Conservation (phyloP, 35 echinoderm and acorn worm genomes). For the Ptychodera flava region DNA sequence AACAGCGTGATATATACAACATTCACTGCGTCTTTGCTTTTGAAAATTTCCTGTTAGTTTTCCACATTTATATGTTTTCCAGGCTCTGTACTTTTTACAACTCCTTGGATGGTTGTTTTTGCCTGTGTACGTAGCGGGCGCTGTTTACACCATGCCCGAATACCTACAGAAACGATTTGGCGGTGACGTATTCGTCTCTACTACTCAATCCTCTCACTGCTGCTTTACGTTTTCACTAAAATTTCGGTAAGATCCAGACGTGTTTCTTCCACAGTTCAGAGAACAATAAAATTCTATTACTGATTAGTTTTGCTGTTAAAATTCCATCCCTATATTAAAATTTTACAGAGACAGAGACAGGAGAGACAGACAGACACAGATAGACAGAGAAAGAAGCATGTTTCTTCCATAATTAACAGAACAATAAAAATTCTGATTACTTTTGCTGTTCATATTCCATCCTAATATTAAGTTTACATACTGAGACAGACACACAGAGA, state of each 20-base stretch:
- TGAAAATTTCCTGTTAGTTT: no score
- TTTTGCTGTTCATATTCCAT: no score
- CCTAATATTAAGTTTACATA: no score
- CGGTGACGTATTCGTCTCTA: constrained; percentile 78
- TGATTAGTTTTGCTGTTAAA: background rate
- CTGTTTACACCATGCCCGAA: constrained; percentile 92
- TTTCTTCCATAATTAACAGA: no score
- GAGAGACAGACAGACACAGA: background rate
- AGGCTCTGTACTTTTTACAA: constrained; percentile 78
- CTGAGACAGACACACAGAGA: no score
- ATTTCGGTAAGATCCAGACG: constrained; percentile 71
- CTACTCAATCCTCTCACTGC: constrained; percentile 61
- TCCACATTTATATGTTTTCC: no score
- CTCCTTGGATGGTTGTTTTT: constrained; percentile 91
- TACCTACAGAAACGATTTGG: constrained; percentile 87
- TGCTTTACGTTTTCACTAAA: constrained; percentile 94
- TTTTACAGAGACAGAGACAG: background rate
- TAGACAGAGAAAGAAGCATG: background rate
- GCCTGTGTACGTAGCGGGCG: constrained; percentile 85
- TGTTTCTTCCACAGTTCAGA: background rate
- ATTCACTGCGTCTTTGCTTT: no score
- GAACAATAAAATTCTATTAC: background rate
- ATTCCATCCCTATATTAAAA: background rate
- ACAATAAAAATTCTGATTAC: no score
- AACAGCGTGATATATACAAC: no score